Base-by-base conservation (phyloP, 1,140 invertebrate genomes). In the Calycopis cecrops region DNA sequence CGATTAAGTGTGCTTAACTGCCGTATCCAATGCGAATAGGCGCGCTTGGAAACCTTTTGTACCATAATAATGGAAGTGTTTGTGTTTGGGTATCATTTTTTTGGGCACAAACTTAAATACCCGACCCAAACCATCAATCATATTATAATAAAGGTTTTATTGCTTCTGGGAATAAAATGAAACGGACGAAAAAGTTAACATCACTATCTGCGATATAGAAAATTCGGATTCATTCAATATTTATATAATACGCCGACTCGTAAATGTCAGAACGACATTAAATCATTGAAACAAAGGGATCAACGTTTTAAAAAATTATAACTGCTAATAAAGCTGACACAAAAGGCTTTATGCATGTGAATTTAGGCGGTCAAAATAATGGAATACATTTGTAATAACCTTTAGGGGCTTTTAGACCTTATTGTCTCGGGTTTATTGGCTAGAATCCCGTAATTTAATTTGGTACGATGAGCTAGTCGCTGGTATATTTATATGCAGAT, bases 1-100 rank as follows among this genome's bases (percentile, higher is more conserved):
- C 79, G 73, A 82, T 86, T 85, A 79, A 72, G 63, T 67, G 68
- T 80, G 79, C 80, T 83, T 85, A 86, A 82, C 71, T 73, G 72
- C 73, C 81, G 81, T 86, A 71, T 78, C 81, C 62, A 77, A 86
- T 80, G 67, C 63, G 67, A 73, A 83, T 82, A 79, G 70, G 73
- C 67, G 69, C 69, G 70, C 65, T 73, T 65, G 40, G 60, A 65
- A 52, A 53, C 47, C 62, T 71, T 70, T 86, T 86, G 79, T 83
- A 55, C 62, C 44, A 21, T 57, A 63, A 86, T 76, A 83, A 84
- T 77, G 73, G 70, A 76, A 71, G 65, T 84, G 76, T 86, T 86
- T 85, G 67, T 79, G 75, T 84, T 86, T 83, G 70, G 76, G 69
- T 60, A 57, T 66, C 18, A 58, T 72, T 77, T 79, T 74, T 74